Evolutionary conservation across 2,113 vertebrate species (phyloP).

Genomic region (Bos indicus): DNA sequence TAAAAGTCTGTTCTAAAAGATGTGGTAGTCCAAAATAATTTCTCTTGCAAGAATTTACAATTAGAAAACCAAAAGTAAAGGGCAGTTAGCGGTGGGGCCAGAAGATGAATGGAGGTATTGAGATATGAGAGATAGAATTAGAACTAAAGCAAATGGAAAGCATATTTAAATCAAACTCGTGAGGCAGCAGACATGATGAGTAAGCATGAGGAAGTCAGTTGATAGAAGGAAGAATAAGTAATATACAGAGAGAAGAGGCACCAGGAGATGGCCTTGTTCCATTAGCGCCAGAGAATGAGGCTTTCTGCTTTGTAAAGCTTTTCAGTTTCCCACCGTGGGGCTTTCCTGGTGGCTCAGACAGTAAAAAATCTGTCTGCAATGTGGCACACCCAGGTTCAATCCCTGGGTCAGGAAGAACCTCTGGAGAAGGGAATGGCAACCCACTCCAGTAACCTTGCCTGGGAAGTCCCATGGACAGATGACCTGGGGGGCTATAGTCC

Average conservation of each 20-base stretch:
- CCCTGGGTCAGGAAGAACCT: neutral
- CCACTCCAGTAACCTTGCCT: neutral
- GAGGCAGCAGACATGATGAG: too few species aligned
- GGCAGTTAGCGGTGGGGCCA: neutral
- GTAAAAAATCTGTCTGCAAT: neutral
- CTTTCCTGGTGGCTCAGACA: neutral
- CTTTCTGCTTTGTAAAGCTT: neutral
- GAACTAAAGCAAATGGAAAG: neutral
- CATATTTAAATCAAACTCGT: neutral
- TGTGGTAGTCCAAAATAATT: neutral
- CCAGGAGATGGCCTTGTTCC: fast-evolving
- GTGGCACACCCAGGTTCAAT: neutral
- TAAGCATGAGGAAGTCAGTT: neutral
- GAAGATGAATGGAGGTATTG: neutral
- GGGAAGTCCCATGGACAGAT: neutral
- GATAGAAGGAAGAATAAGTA: neutral
- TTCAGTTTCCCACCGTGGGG: neutral
- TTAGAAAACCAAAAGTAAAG: neutral
- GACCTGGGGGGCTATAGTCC: neutral
- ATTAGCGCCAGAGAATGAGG: too few species aligned
- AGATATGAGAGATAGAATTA: neutral
- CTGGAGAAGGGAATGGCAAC: neutral
- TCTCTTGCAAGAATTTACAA: neutral
- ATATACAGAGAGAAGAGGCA: neutral
- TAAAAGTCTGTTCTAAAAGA: neutral